Evolutionary conservation across 2,797 vertebrate species (phyloP), one percentile per base, ranked within the genome.

Genomic region (Channa striata): DNA sequence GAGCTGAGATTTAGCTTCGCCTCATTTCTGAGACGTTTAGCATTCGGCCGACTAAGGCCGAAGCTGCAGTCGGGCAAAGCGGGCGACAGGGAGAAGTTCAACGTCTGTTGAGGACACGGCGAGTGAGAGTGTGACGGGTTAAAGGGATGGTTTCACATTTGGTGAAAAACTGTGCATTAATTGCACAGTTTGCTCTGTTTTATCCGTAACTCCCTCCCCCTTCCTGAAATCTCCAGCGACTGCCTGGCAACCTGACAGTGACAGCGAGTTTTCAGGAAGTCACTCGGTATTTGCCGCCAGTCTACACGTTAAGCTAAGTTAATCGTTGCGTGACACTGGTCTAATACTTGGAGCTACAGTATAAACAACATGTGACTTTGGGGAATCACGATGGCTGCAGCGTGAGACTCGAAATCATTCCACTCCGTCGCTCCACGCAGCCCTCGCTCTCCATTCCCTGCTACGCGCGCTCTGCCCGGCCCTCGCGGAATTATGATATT

Each of bases 1-100:
- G 76, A 75, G 67, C 44, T 58, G 46, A 54, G n/a, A 67, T 71
- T 77, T 72, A 16, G 47, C 48, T 60, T 50, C 12, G 13, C 50
- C 48, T 73, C 37, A 66, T 78, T 64, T 62, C 25, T 40, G 51
- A 67, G 23, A 46, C 50, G 21, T 39, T 74, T 2, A 17, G 14
- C 13, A 37, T 49, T 51, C 23, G 63, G 46, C 25, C 61, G 25
- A 25, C 34, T 21, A 13, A 19, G 48, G 8, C 30, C 30, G 39
- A 75, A 72, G 66, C 8, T 59, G 7, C 4, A 43, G 40, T 5
- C n/a, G 53, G 37, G 23, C 21, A 44, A 36, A 19, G 57, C 16
- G 4, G 33, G 10, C 34, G 51, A 37, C 33, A 9, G 13, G 40
- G 13, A 39, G 37, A 39, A 16, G 34, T 34, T 58, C 12, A 13